phyloP scores from a whole-genome alignment of 2,113 vertebrate species.

The Eptesicus fuscus region DNA sequence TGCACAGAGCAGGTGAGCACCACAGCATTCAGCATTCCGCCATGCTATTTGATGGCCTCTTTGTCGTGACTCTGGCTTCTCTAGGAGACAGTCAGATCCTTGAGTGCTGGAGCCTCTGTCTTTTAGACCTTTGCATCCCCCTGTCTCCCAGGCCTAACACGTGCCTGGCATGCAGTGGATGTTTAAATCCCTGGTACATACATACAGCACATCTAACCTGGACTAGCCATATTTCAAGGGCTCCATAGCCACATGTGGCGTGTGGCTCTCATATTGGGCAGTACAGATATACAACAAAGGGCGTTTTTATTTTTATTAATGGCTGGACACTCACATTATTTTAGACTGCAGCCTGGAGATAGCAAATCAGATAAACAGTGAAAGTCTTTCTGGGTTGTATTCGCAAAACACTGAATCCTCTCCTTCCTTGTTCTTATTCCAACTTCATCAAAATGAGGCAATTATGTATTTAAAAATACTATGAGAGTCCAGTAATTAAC shows the following conservation, averaged over 20 bases:
- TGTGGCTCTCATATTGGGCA: not conserved
- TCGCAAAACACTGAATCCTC: not conserved
- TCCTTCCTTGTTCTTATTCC: not conserved
- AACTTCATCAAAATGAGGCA: not conserved
- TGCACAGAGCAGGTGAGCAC: not conserved
- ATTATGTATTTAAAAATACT: not conserved
- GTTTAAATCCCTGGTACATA: not conserved
- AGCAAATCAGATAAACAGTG: not conserved
- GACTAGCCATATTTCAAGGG: not conserved
- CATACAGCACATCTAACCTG: not conserved
- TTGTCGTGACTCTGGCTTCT: not conserved
- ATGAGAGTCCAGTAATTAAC: not conserved
- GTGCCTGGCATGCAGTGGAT: not conserved
- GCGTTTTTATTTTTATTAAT: not conserved
- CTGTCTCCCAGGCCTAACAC: not conserved
- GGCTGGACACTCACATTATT: not conserved
- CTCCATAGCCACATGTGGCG: not conserved
- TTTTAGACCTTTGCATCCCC: not conserved
- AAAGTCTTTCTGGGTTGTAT: not conserved
- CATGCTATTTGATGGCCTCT: not conserved
- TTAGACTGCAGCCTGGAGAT: not conserved
- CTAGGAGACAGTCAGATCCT: not conserved
- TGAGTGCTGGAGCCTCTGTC: not conserved
- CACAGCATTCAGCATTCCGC: not conserved
- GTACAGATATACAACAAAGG: not conserved